Percentiles rank a stretch among this genome's conserved stretches.
Conservation (phyloP, 2,888 invertebrate species). For the Drosophila eohydei region DNA sequence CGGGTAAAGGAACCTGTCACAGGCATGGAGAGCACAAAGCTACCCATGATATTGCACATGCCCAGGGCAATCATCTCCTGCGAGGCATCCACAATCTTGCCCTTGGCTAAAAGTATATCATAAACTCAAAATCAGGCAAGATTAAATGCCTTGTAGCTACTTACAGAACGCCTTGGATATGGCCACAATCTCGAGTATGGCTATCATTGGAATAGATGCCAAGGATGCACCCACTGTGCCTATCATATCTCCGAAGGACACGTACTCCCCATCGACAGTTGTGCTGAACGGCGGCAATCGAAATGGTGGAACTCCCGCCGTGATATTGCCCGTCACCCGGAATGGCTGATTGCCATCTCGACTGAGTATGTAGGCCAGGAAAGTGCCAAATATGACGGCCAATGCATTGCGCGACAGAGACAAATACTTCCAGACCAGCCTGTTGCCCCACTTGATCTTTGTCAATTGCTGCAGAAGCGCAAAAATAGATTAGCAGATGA, state of each 20-base stretch:
- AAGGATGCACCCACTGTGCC: constrained; percentile 88
- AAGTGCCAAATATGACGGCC: constrained; percentile 89
- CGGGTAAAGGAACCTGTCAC: constrained; percentile 94
- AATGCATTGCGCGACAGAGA: constrained; percentile 92
- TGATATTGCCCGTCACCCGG: constrained; percentile 89
- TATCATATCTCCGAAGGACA: constrained; percentile 88
- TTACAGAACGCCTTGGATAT: constrained; percentile 92
- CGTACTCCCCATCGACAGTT: constrained; percentile 86
- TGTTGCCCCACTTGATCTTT: constrained; percentile 80
- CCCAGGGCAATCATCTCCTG: constrained; percentile 96
- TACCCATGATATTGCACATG: constrained; percentile 91
- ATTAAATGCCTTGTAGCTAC: constrained; percentile 41
- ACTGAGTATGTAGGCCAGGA: constrained; percentile 87
- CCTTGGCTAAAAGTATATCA: constrained; percentile 87
- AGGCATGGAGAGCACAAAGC: constrained; percentile 94
- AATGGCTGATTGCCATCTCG: constrained; percentile 87
- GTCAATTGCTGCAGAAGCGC: constrained; percentile 86
- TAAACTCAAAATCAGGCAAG: background rate
- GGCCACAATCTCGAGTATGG: constrained; percentile 91
- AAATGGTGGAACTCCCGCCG: constrained; percentile 90
- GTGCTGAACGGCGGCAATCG: constrained; percentile 90
- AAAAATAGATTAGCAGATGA: background rate
- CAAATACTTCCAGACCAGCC: constrained; percentile 83
- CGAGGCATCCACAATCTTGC: constrained; percentile 91
- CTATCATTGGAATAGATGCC: constrained; percentile 89